A percentile compares a stretch with the other conserved stretches of the same genome.
These are phyloP conservation scores for Chironomus tentans DNA, from an alignment of 2,888 invertebrate species.

Conservation along the genomic window DNA sequence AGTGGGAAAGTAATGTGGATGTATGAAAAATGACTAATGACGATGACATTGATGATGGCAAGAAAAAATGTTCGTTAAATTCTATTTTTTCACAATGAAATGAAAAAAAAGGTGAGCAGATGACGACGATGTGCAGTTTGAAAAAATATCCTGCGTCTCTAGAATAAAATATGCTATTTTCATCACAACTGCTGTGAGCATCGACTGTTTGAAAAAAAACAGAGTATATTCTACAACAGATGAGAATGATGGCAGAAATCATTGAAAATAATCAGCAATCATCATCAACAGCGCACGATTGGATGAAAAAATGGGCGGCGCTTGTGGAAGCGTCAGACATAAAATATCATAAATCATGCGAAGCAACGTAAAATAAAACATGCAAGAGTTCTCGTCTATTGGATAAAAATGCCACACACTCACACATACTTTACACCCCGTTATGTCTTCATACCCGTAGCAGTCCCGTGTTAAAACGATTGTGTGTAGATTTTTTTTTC, in stretches of 20 bases:
- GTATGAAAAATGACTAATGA: too few relatives aligned
- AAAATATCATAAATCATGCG: constrained; percentile 6
- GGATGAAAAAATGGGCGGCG: neutral
- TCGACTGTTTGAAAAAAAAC: neutral
- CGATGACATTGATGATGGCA: neutral
- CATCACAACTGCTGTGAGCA: neutral
- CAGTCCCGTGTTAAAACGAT: neutral
- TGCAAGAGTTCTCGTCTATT: constrained; percentile 13
- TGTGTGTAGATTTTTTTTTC: neutral
- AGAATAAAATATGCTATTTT: neutral
- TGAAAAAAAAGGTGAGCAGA: too few relatives aligned
- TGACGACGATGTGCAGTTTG: neutral
- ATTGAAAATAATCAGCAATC: constrained; percentile 7
- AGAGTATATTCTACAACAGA: neutral
- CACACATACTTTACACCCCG: neutral
- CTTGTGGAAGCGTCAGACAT: neutral
- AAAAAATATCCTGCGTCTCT: neutral
- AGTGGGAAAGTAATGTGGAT: too few relatives aligned
- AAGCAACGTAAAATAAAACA: neutral
- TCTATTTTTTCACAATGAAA: neutral
- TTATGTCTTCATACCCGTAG: neutral
- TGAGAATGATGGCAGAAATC: constrained; percentile 13
- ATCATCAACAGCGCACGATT: constrained; percentile 2
- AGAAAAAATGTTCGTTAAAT: neutral
- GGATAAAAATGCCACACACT: constrained; percentile 12